These are phyloP conservation scores for Acrocephalus kingi DNA, from an alignment of 2,113 vertebrate genomes.

Conservation along the genomic window DNA sequence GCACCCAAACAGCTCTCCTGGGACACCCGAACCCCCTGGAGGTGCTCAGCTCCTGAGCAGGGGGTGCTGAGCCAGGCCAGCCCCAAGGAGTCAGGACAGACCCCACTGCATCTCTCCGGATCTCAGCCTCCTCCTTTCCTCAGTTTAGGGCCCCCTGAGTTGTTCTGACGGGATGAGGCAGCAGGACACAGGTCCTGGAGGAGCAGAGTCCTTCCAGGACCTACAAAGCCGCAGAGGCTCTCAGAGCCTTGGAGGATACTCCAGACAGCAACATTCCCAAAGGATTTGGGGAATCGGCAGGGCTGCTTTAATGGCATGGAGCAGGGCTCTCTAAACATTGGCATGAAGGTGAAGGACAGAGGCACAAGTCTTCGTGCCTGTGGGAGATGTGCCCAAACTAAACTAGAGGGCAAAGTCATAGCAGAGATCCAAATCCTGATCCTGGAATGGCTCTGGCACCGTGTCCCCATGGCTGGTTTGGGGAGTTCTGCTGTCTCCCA, in stretches of 20 bases:
- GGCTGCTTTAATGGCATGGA: not conserved
- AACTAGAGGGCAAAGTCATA: not conserved
- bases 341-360: not conserved
- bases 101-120: not conserved
- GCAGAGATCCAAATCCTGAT: not conserved
- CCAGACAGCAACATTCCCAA: not conserved
- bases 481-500: not conserved
- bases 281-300: not conserved
- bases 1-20: not conserved
- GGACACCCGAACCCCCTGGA: not conserved
- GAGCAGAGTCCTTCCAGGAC: not conserved
- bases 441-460: not conserved
- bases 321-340: not conserved
- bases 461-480: not conserved
- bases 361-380: rapidly evolving
- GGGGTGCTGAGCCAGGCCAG: not conserved
- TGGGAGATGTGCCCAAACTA: not conserved
- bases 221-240: not conserved
- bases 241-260: not conserved
- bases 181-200: not conserved
- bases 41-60: not conserved
- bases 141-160: rapidly evolving
- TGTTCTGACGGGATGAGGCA: not conserved
- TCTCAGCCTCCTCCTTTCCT: not conserved
- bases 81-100: rapidly evolving